Evolutionary conservation across 1,140 invertebrate species (phyloP), one percentile per base, ranked within the genome.

Genomic region (Cyclina sinensis): DNA sequence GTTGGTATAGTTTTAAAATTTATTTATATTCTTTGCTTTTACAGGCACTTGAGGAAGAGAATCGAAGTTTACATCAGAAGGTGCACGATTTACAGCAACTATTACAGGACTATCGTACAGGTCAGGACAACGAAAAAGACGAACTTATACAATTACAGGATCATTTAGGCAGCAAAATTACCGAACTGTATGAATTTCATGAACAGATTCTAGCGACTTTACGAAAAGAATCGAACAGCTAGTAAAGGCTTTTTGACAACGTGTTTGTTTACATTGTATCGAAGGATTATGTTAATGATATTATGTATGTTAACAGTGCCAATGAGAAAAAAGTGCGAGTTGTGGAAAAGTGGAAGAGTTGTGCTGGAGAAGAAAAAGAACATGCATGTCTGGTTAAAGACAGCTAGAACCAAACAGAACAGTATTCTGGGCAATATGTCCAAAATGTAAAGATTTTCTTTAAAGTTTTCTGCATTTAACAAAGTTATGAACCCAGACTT

Each of bases 61-160:
- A 98, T 93, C 96, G 97, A 86, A 97, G 97, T 91, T 96, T 98
- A 43, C 96, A 97, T 91, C 96, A 97, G 74, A 97, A 97, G 90
- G 95, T 97, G 35, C 97, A 97, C 90, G 96, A 98, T 70, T 97
- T 98, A 12, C 98, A 98, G 94, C 97, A 97, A 85, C 98, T 98
- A 94, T 96, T 98, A 91, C 98, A 98, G 91, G 97, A 98, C 65
- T 97, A 97, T 9, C 95, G 98, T 76, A 97, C 97, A 86, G 97
- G 97, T 24, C 97, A 98, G 94, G 98, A 98, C 95, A 97, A 97
- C 65, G 98, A 98, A 95, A 96, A 97, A 91, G 97, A 98, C 93
- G 97, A 98, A 89, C 96, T 99, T 85, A 97, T 98, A 91, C 97
- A 97, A 57, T 95, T 99, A 62, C 98, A 98, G 95, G 96, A 97